A percentile compares a stretch with the other conserved stretches of the same genome.
Evolutionary conservation across 2,113 vertebrate species (phyloP).

Genomic region (Numenius arquata): DNA sequence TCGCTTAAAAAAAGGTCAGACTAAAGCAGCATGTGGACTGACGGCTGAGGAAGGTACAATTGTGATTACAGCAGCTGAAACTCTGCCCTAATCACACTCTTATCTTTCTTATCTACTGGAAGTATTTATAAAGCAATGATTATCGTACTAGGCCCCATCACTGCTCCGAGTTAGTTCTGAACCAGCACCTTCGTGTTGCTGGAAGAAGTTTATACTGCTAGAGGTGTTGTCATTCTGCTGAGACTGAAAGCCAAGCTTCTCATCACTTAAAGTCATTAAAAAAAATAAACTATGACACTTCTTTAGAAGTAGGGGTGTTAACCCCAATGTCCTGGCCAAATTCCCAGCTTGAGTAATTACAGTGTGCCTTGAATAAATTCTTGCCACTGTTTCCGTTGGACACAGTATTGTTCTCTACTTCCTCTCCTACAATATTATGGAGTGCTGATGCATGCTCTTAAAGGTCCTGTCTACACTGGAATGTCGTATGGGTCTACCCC

Average conservation of each 20-base stretch:
- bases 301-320: constrained; percentile 44
- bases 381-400: constrained; percentile 53
- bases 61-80: constrained; percentile 10
- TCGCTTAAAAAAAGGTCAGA: not conserved
- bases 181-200: not conserved
- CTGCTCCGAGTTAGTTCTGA: not conserved
- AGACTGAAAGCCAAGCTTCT: constrained; percentile 41
- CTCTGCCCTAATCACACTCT: constrained; percentile 25
- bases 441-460: not conserved
- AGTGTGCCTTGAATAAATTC: constrained; percentile 44
- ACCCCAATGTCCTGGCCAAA: constrained; percentile 45
- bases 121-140: constrained; percentile 45
- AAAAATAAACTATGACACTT: constrained; percentile 47
- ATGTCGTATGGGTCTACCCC: not conserved
- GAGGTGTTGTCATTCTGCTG: constrained; percentile 22
- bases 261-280: constrained; percentile 35
- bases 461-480: not conserved
- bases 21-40: not conserved
- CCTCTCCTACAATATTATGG: constrained; percentile 15
- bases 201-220: not conserved
- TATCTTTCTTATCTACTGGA: constrained; percentile 46
- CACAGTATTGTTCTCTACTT: constrained; percentile 49
- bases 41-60: not conserved
- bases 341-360: constrained; percentile 28
- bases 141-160: not conserved